A percentile compares a stretch with the other conserved stretches of the same genome.
Evolutionary conservation across 2,797 vertebrate species (phyloP).

Genomic region (Pantherophis alleghaniensis): DNA sequence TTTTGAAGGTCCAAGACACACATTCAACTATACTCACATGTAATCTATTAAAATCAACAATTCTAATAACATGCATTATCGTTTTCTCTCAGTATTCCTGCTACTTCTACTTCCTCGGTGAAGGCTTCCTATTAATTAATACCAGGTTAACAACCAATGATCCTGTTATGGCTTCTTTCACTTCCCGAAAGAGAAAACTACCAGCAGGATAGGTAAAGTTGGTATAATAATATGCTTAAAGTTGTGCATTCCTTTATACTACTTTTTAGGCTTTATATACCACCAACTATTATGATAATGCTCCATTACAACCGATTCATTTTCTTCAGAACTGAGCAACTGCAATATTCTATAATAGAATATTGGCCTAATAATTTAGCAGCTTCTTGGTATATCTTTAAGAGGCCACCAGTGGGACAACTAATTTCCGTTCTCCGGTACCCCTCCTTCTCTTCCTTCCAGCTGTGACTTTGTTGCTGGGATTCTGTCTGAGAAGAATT

Average conservation of each 20-base stretch:
- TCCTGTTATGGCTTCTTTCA: background rate
- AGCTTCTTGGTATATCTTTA: background rate
- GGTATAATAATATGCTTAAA: background rate
- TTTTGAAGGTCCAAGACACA: background rate
- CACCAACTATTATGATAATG: background rate
- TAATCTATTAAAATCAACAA: background rate
- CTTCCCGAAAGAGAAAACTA: background rate
- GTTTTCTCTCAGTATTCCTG: background rate
- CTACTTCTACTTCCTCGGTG: background rate
- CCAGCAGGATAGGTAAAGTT: background rate
- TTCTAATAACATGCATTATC: background rate
- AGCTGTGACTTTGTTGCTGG: slow-evolving; percentile 29
- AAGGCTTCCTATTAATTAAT: background rate
- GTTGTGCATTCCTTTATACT: background rate
- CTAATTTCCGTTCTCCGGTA: slow-evolving; percentile 4
- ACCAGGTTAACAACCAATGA: background rate
- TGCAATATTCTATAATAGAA: background rate
- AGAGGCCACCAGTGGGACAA: slow-evolving; percentile 11
- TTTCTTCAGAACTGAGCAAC: background rate
- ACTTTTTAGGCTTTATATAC: background rate
- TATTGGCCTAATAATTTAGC: background rate
- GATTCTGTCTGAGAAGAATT: slow-evolving; percentile 31
- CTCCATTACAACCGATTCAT: background rate
- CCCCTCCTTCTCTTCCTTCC: slow-evolving; percentile 9
- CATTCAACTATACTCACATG: background rate